A percentile compares a stretch with the other conserved stretches of the same genome.
Conservation (phyloP, 2,113 vertebrate genomes). For the Zosterops lateralis region DNA sequence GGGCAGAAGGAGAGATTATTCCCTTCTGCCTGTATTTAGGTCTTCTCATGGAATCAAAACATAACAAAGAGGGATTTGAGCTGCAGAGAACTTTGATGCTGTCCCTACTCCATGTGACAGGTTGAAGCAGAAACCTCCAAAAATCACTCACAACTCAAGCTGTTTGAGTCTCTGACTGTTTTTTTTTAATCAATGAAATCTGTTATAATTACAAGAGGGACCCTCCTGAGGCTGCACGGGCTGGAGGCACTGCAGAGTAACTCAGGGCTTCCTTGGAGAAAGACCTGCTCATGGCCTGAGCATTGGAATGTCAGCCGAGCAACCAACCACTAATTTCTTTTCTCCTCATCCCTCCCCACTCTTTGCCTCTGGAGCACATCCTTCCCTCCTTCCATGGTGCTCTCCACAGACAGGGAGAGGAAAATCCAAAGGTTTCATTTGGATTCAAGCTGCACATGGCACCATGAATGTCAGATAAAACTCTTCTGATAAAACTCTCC, state of each 20-base stretch:
- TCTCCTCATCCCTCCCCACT: neutral
- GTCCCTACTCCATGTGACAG: neutral
- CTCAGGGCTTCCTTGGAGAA: neutral
- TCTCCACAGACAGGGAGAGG: neutral
- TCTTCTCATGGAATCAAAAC: neutral
- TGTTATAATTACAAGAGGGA: neutral
- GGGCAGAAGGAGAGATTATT: neutral
- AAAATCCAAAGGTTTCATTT: neutral
- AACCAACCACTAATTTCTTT: neutral
- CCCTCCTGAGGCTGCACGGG: neutral
- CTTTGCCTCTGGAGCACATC: neutral
- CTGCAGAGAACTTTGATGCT: neutral
- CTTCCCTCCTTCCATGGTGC: neutral
- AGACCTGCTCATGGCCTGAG: rapidly evolving
- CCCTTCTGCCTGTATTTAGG: neutral
- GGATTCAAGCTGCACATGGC: neutral
- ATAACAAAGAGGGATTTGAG: neutral
- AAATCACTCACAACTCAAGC: neutral
- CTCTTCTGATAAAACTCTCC: neutral
- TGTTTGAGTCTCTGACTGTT: neutral
- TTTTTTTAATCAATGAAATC: neutral
- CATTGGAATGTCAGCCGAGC: neutral
- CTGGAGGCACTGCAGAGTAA: neutral
- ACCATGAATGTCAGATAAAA: neutral
- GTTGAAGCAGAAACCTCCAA: neutral